A percentile compares a stretch with the other conserved stretches of the same genome.
These are phyloP conservation scores for Eira barbara DNA, from an alignment of 2,113 vertebrate species.

Conservation along the genomic window DNA sequence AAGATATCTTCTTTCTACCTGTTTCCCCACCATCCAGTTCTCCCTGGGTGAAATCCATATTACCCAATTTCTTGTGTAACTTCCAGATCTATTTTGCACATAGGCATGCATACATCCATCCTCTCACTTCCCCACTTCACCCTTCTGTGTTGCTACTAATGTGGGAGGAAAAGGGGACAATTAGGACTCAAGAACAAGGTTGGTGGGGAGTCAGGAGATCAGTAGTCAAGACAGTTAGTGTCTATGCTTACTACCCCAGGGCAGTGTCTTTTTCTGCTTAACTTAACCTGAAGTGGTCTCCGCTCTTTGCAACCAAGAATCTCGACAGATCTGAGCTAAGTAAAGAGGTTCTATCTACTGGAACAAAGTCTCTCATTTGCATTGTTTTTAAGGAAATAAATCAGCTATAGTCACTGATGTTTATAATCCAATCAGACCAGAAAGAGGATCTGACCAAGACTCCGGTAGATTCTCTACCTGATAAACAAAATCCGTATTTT, in stretches of 20 bases:
- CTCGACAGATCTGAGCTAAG: neutral
- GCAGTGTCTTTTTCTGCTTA: neutral
- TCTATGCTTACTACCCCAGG: neutral
- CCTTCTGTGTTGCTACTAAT: neutral
- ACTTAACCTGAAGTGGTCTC: neutral
- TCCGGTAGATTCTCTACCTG: neutral
- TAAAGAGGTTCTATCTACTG: neutral
- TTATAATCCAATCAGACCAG: neutral
- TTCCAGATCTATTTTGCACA: neutral
- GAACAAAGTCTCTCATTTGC: neutral
- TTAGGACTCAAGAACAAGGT: neutral
- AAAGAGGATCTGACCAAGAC: neutral
- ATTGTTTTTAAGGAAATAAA: neutral
- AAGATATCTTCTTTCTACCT: neutral
- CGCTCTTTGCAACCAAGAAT: neutral
- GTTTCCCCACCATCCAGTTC: neutral
- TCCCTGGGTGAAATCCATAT: neutral
- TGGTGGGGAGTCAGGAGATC: neutral
- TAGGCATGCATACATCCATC: neutral
- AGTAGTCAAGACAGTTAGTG: neutral
- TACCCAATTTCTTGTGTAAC: neutral
- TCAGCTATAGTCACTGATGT: neutral
- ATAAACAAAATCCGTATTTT: neutral
- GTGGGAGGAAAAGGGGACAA: neutral
- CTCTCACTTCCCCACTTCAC: neutral